Conservation (phyloP, 2,113 vertebrate genomes). For the Lipotes vexillifer region DNA sequence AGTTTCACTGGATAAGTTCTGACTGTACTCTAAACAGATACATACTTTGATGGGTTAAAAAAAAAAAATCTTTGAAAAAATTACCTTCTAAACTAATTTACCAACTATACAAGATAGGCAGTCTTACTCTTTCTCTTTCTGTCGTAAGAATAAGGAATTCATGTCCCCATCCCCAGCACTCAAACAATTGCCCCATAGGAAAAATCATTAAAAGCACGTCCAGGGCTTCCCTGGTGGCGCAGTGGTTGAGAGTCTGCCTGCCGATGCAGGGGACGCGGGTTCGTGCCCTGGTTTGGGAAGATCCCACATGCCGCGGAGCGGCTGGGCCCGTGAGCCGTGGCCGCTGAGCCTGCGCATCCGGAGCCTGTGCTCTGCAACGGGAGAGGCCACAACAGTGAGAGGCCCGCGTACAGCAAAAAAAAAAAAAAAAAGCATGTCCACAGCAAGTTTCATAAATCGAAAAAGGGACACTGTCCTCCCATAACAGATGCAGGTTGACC, state of each 20-base stretch:
- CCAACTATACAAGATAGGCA: not conserved
- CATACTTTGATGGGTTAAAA: not conserved
- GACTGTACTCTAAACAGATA: not conserved
- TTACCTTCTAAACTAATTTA: not conserved
- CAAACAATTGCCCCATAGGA: not conserved
- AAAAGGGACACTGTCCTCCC: not conserved
- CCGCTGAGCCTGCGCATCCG: no score
- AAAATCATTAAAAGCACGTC: not conserved
- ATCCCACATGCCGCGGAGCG: no score
- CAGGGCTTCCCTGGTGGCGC: no score
- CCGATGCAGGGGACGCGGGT: no score
- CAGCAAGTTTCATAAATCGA: not conserved
- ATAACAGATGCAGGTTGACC: no score
- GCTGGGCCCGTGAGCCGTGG: no score
- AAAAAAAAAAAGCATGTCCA: not conserved
- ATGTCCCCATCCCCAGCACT: rapidly evolving
- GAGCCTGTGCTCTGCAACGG: no score
- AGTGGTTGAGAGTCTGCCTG: no score
- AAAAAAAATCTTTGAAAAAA: not conserved
- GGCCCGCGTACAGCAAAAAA: not conserved
- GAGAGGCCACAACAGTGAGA: no score
- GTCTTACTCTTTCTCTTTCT: not conserved
- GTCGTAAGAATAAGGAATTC: not conserved
- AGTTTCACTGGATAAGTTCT: not conserved
- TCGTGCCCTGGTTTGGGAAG: no score